These are phyloP conservation scores for Zygothrica quintamaculata DNA, from an alignment of 2,888 invertebrate species.

Conservation along the genomic window DNA sequence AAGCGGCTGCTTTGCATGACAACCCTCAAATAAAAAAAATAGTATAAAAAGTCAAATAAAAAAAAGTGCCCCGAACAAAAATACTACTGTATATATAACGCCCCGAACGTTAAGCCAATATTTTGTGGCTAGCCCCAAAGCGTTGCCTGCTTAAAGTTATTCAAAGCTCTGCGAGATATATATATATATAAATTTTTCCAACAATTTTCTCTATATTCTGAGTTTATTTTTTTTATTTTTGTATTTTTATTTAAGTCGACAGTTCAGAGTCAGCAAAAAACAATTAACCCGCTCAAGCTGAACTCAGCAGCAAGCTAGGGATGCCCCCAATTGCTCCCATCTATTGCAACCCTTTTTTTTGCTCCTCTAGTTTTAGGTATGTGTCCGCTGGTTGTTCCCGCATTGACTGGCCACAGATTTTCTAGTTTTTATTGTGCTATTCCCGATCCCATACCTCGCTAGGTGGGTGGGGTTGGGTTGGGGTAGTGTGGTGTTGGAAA, in stretches of 20 bases:
- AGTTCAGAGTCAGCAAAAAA: slow-evolving; percentile 68
- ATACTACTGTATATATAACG: slow-evolving; percentile 40
- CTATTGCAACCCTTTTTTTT: slow-evolving; percentile 26
- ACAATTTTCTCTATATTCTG: neutral
- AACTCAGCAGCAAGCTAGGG: slow-evolving; percentile 19
- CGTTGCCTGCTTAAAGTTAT: slow-evolving; percentile 68
- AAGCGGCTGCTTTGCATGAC: slow-evolving; percentile 50
- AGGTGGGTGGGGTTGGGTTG: neutral
- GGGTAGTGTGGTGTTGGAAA: neutral
- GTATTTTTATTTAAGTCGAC: slow-evolving; percentile 28
- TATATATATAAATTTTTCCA: slow-evolving; percentile 22
- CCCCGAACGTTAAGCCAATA: slow-evolving; percentile 74
- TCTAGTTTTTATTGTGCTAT: slow-evolving; percentile 56
- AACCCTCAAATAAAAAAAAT: slow-evolving; percentile 4
- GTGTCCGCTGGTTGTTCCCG: too few relatives aligned
- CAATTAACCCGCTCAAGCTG: slow-evolving; percentile 63
- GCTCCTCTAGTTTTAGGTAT: too few relatives aligned
- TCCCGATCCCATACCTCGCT: slow-evolving; percentile 1
- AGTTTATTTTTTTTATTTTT: slow-evolving; percentile 14
- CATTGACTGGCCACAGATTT: slow-evolving; percentile 73
- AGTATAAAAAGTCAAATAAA: too few relatives aligned
- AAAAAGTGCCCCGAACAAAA: slow-evolving; percentile 5
- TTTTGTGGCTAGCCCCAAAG: slow-evolving; percentile 60
- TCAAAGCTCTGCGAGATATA: slow-evolving; percentile 59
- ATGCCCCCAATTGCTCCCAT: slow-evolving; percentile 13